Evolutionary conservation across 2,888 invertebrate genomes (phyloP).

Genomic region (Andrena trimmerana): DNA sequence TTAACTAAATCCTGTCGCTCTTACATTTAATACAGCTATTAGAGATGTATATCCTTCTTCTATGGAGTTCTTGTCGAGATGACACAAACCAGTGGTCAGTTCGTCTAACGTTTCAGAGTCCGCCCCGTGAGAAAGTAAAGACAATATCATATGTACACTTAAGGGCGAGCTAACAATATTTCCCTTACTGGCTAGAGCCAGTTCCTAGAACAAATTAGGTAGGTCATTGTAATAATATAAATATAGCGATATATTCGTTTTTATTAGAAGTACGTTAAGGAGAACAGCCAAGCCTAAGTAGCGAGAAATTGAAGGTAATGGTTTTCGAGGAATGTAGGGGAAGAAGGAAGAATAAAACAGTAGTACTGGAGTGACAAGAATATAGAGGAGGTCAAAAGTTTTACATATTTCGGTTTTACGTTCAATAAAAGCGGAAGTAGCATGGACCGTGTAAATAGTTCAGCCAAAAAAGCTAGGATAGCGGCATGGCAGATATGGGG

Average conservation of each 20-base stretch:
- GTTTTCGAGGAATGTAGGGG: neutral
- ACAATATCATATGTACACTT: conserved; percentile 80
- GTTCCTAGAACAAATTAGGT: conserved; percentile 60
- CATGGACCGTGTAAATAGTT: too few relatives aligned
- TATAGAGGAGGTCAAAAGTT: too few relatives aligned
- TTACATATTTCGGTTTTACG: too few relatives aligned
- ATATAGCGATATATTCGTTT: conserved; percentile 4
- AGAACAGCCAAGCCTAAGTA: too few relatives aligned
- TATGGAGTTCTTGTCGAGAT: conserved; percentile 52
- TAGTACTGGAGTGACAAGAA: too few relatives aligned
- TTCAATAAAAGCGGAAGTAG: too few relatives aligned
- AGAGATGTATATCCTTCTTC: conserved; percentile 67
- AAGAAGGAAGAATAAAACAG: neutral
- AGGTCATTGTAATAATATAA: neutral
- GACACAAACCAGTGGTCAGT: conserved; percentile 69
- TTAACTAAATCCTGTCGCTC: neutral
- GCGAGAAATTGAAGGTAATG: neutral
- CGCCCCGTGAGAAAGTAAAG: conserved; percentile 79
- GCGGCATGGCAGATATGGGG: too few relatives aligned
- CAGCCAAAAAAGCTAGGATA: too few relatives aligned
- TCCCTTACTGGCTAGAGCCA: conserved; percentile 51
- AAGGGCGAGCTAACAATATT: conserved; percentile 81
- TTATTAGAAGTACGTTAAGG: conserved; percentile 4
- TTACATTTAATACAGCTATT: conserved; percentile 73
- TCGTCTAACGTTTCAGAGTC: conserved; percentile 73